Percentiles rank a stretch among this genome's conserved stretches.
Conservation (phyloP, 2,113 vertebrate genomes). For the Casuarius casuarius region DNA sequence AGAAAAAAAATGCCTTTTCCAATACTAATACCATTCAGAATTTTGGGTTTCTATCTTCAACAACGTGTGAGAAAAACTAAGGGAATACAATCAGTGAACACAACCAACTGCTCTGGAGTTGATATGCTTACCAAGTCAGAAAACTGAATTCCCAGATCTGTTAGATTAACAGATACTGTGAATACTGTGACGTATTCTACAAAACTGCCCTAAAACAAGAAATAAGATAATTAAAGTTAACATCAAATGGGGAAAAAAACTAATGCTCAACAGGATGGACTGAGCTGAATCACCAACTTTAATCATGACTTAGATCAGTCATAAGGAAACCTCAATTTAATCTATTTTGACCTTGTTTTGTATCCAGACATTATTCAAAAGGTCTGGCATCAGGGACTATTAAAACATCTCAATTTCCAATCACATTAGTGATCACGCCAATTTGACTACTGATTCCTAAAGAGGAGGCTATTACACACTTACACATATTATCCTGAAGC, state of each 20-base stretch:
- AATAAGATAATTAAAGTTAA: background rate
- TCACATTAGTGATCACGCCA: background rate
- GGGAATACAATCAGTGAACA: background rate
- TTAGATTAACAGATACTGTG: background rate
- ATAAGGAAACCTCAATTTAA: background rate
- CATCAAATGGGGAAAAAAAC: background rate
- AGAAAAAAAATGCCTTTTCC: background rate
- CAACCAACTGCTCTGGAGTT: background rate
- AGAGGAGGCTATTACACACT: background rate
- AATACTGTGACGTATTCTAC: background rate
- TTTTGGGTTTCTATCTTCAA: background rate
- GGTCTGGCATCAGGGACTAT: background rate
- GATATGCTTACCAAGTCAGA: background rate
- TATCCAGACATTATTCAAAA: background rate
- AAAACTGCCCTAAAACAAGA: background rate
- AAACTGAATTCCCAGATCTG: background rate
- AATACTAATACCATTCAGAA: too few species aligned
- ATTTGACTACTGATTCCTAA: background rate
- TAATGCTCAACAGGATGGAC: background rate
- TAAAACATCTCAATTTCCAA: background rate
- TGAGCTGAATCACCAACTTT: background rate
- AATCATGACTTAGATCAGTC: background rate
- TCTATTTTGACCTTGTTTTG: background rate
- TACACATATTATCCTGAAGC: background rate
- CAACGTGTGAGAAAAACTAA: background rate